phyloP scores from a whole-genome alignment of 2,797 vertebrate species.

The Rhabdomys pumilio region DNA sequence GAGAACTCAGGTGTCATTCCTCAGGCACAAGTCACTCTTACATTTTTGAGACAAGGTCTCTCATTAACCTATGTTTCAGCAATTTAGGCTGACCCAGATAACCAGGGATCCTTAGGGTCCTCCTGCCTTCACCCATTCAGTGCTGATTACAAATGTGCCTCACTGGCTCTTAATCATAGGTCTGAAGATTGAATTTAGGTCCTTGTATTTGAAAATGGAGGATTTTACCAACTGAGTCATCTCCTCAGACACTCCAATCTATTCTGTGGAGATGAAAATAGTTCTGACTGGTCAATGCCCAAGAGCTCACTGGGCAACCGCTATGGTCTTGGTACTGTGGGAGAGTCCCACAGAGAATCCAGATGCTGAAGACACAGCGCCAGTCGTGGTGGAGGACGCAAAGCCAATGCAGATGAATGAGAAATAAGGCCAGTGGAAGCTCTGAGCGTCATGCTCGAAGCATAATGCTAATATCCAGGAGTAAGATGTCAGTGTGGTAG shows the following conservation, averaged over 20 bases:
- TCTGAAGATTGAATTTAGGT: not conserved
- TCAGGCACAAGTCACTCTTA: not conserved
- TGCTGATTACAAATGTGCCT: not conserved
- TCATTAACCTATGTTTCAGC: not conserved
- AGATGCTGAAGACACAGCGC: not conserved
- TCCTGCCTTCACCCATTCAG: not conserved
- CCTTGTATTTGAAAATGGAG: not conserved
- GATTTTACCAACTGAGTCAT: not conserved
- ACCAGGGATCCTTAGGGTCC: not conserved
- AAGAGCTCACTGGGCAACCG: not conserved
- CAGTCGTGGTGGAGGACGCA: not conserved
- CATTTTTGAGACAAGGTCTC: not conserved
- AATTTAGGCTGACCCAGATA: not conserved
- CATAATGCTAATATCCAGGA: not conserved
- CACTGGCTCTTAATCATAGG: not conserved
- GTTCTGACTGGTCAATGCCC: not conserved
- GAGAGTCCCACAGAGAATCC: not conserved
- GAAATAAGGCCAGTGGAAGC: not conserved
- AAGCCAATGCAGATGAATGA: not conserved
- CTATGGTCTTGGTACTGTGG: not conserved
- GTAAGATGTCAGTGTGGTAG: not conserved
- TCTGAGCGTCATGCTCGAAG: not conserved
- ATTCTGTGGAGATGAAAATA: slow-evolving; percentile 32
- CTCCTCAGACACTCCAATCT: not conserved
- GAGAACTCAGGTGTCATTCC: not conserved